These are phyloP conservation scores for Lycophotia porphyrea DNA, from an alignment of 2,888 invertebrate genomes.

Conservation along the genomic window DNA sequence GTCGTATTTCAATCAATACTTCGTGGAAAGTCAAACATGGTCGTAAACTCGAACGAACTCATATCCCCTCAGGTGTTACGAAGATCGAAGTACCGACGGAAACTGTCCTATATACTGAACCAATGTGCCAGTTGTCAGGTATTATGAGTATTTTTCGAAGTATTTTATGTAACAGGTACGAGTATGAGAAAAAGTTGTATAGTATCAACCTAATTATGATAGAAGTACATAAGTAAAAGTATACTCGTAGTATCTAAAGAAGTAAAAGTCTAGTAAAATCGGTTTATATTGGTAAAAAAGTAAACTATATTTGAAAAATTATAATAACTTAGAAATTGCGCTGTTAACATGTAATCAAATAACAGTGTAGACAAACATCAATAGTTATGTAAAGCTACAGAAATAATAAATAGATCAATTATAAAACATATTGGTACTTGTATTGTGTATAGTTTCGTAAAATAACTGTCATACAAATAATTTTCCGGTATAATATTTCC, in stretches of 20 bases:
- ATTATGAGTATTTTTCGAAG: neutral
- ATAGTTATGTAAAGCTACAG: neutral
- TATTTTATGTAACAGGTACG: neutral
- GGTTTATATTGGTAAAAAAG: neutral
- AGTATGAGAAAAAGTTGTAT: neutral
- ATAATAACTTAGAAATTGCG: neutral
- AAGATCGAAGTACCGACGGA: neutral
- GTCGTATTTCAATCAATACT: slow-evolving; percentile 32
- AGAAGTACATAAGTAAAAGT: too few relatives aligned
- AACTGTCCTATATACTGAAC: slow-evolving; percentile 32
- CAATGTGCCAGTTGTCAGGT: slow-evolving; percentile 35
- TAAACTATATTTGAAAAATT: neutral
- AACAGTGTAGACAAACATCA: neutral
- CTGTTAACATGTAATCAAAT: neutral
- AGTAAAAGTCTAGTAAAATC: neutral
- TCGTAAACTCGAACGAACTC: slow-evolving; percentile 32
- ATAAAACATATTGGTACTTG: too few relatives aligned
- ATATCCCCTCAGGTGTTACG: slow-evolving; percentile 39
- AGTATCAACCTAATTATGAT: too few relatives aligned
- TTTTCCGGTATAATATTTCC: too few relatives aligned
- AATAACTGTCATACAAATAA: too few relatives aligned
- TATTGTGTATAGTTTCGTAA: too few relatives aligned
- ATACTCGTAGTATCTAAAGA: neutral
- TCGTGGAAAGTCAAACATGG: slow-evolving; percentile 37
- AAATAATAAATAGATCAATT: too few relatives aligned